These are phyloP conservation scores for Macrocentrus cingulum DNA, from an alignment of 1,140 invertebrate genomes.

Conservation along the genomic window DNA sequence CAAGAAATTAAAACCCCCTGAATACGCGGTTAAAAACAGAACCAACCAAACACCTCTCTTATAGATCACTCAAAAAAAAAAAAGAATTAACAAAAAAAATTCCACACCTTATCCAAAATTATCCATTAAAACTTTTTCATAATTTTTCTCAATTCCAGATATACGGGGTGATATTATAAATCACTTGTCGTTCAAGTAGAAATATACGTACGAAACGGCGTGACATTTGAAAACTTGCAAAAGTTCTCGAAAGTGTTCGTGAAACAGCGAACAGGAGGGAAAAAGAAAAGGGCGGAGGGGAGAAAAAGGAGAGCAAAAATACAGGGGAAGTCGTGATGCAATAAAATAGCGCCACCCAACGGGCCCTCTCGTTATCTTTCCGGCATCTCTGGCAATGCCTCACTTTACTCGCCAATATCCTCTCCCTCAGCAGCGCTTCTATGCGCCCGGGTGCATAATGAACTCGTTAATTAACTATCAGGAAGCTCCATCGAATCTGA, in stretches of 20 bases:
- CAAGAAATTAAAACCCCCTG: constrained; percentile 57
- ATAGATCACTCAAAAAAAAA: no score
- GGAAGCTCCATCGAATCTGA: constrained; percentile 58
- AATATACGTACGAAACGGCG: background rate
- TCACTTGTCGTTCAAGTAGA: background rate
- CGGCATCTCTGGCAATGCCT: constrained; percentile 56
- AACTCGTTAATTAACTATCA: constrained; percentile 62
- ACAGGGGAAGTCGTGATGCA: constrained; percentile 50
- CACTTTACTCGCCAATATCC: constrained; percentile 45
- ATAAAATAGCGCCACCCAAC: constrained; percentile 60
- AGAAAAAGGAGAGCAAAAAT: background rate
- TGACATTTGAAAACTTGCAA: no score
- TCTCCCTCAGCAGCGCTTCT: constrained; percentile 23
- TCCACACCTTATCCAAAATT: no score
- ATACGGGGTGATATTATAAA: background rate
- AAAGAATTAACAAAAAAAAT: no score
- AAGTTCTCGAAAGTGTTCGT: no score
- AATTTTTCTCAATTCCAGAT: constrained; percentile 1
- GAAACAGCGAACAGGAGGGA: no score
- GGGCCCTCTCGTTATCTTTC: constrained; percentile 49
- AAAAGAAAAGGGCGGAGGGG: background rate
- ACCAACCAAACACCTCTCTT: no score
- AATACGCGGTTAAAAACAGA: no score
- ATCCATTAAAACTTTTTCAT: no score
- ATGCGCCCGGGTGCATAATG: constrained; percentile 55